Evolutionary conservation across 2,888 invertebrate genomes (phyloP).

Genomic region (Abscondita cerata): DNA sequence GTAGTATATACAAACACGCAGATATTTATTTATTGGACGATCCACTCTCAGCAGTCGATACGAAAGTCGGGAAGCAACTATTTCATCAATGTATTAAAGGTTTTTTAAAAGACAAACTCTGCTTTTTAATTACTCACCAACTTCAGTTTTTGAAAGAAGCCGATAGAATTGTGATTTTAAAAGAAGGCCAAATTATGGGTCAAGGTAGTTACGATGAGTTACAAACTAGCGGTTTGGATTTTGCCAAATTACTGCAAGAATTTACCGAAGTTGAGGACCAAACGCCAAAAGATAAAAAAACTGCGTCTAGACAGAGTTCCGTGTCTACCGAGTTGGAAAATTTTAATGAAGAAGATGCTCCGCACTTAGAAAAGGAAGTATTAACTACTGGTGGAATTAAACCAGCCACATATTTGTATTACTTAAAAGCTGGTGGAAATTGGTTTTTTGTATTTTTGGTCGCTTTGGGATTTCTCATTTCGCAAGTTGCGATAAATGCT

Average conservation of each 20-base stretch:
- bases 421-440: conserved; percentile 64
- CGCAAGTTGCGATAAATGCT: conserved; percentile 66
- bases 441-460: conserved; percentile 57
- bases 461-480: conserved; percentile 60
- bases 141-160: conserved; percentile 63
- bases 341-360: conserved; percentile 49
- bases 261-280: conserved; percentile 50
- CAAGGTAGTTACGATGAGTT: conserved; percentile 60
- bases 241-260: conserved; percentile 58
- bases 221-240: conserved; percentile 62
- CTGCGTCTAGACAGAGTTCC: conserved; percentile 51
- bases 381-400: conserved; percentile 50
- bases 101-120: conserved; percentile 65
- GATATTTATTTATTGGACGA: conserved; percentile 84
- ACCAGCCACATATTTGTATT: conserved; percentile 56
- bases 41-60: conserved; percentile 82
- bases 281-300: conserved; percentile 45
- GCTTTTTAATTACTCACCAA: conserved; percentile 75
- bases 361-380: conserved; percentile 50
- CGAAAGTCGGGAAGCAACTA: conserved; percentile 75
- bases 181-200: conserved; percentile 60
- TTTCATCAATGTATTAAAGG: conserved; percentile 76
- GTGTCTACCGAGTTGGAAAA: conserved; percentile 26
- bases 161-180: conserved; percentile 55
- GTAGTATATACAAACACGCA: conserved; percentile 77